A percentile compares a stretch with the other conserved stretches of the same genome.
These are phyloP conservation scores for Agapornis roseicollis DNA, from an alignment of 2,113 vertebrate genomes.

Conservation along the genomic window DNA sequence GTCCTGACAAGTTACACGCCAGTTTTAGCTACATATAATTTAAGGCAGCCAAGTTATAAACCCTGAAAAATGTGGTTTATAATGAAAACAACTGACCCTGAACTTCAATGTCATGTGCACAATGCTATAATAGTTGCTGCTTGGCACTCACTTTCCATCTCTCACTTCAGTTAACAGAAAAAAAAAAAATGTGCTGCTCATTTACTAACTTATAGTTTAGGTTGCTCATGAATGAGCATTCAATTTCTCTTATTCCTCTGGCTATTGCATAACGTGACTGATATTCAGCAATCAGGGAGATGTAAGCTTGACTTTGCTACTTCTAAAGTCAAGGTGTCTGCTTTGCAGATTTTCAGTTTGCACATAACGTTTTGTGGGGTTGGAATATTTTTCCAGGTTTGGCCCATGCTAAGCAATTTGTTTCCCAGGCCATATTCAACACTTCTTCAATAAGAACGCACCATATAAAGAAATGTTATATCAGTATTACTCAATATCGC, in stretches of 20 bases:
- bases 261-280: neutral
- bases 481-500: rapidly evolving
- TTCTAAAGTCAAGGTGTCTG: neutral
- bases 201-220: slow-evolving; percentile 13
- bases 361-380: neutral
- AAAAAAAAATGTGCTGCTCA: neutral
- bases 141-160: slow-evolving; percentile 25
- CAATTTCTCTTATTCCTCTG: neutral
- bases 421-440: neutral
- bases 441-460: neutral
- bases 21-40: slow-evolving; percentile 8
- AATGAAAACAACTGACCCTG: slow-evolving; percentile 56
- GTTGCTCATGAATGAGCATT: neutral
- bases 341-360: neutral
- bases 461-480: neutral
- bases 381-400: neutral
- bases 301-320: neutral
- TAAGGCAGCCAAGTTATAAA: slow-evolving; percentile 38
- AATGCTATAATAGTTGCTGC: slow-evolving; percentile 23
- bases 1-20: neutral
- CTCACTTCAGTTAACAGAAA: neutral
- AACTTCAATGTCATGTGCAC: slow-evolving; percentile 25
- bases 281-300: neutral
- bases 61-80: slow-evolving; percentile 46
- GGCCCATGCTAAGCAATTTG: neutral